Base-by-base conservation (phyloP, 2,113 vertebrate species). In the Amphiprion ocellaris region DNA sequence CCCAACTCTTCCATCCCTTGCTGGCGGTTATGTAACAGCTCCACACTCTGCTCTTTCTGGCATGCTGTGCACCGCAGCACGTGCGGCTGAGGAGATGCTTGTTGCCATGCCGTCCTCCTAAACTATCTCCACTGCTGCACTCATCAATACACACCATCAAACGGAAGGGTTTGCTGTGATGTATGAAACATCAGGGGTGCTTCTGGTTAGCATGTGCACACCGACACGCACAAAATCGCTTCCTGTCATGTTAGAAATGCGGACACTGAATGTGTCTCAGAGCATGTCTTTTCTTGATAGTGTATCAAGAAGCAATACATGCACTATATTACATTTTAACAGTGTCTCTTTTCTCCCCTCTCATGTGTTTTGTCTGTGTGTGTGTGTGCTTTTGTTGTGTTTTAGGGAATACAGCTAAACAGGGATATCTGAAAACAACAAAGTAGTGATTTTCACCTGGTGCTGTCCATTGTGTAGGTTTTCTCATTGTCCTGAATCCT, bases 11-110 rank as follows among this genome's bases (percentile, higher is more conserved):
- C 30, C 64, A 59, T 79, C 77, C 84, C 56, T 37, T 46, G 55
- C 77, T 1, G 73, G 28, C 44, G 64, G 60, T 94, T 92, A 92
- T 69, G 67, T 92, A 94, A 94, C 62, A 14, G 66, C 77, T 80
- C 30, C 85, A 65, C 73, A 68, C 82, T 74, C 67, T 24, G 30
- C 70, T 86, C 74, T 69, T 61, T 58, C 55, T 81, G 39, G 65
- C 56, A 66, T 46, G 62, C 78, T 60, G 71, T 46, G 74, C 67
- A 67, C 12, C 11, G 19, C 69, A 54, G 78, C 86, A 88, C 83
- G 85, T 90, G 90, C 63, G 69, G 65, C 63, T 73, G 62, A 80
- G 64, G 80, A 86, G 73, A 81, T 66, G 81, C 82, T 84, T 79
- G 77, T 81, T 85, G 81, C 83, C 69, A 82, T 80, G 78, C 61